Evolutionary conservation across 2,797 vertebrate genomes (phyloP).

Genomic region (Neosilurus hyrtlii): DNA sequence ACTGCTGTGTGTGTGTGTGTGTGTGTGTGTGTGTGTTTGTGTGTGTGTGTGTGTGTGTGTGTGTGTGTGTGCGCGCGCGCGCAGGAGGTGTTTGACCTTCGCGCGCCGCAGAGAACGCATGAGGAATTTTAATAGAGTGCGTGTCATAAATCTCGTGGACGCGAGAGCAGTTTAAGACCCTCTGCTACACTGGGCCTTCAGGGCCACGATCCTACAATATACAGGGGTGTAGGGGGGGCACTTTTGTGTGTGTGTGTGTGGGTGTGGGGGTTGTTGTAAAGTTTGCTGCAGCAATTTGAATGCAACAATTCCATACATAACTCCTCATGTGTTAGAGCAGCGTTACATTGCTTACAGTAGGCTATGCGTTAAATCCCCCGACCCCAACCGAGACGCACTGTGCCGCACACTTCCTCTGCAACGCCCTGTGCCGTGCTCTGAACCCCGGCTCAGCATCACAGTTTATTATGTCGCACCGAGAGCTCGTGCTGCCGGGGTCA

Average conservation of each 20-base stretch:
- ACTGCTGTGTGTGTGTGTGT: constrained; percentile 7
- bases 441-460: constrained; percentile 33
- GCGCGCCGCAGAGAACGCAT: constrained; percentile 42
- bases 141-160: constrained; percentile 26
- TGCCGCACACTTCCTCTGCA: constrained; percentile 26
- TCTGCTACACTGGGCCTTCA: not conserved
- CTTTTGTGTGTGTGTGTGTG: too few relatives aligned
- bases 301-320: not conserved
- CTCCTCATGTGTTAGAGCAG: too few relatives aligned
- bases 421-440: constrained; percentile 35
- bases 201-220: not conserved
- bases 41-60: not conserved
- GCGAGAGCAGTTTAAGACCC: not conserved
- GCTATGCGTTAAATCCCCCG: not conserved
- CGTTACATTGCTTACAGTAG: not conserved
- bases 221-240: too few relatives aligned
- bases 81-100: constrained; percentile 49
- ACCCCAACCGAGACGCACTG: not conserved
- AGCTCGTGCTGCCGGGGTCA: constrained; percentile 20
- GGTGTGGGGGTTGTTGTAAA: constrained; percentile 37
- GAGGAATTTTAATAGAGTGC: constrained; percentile 40
- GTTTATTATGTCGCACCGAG: constrained; percentile 36
- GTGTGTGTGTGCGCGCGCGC: not conserved
- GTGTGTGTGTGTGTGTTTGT: not conserved
- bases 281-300: constrained; percentile 51